Base-by-base conservation (phyloP, 2,797 vertebrate species). In the Bucorvus abyssinicus region DNA sequence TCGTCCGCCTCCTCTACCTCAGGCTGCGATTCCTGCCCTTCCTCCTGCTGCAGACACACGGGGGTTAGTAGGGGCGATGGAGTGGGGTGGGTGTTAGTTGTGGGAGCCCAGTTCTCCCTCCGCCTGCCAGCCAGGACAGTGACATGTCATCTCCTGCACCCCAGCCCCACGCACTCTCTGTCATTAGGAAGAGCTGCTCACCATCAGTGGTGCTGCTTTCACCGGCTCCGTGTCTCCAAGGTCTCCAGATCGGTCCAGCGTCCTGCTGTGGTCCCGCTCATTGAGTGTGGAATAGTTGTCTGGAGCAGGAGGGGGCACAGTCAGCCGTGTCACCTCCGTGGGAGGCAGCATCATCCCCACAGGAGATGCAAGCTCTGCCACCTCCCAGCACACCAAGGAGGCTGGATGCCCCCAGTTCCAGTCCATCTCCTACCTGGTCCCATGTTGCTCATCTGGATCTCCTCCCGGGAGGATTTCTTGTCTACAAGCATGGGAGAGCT, bases 371-470 rank as follows among this genome's bases (percentile, higher is more conserved):
- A 68, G 12, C 47, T 63, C 69, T 17, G 24, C 10, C 64, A 22
- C 5, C 36, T n/a, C 14, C 73, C 71, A 40, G 21, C 12, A 65
- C 0, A 14, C 4, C 1, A 2, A 64, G 29, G 24, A 38, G 6
- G 9, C 32, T 5, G 38, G 71, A n/a, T 1, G 30, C 23, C 10
- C 21, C 21, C 9, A 19, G 14, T 27, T 14, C 59, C 42, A 49
- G 27, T 15, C 53, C 42, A 36, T 38, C 56, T 95, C 95, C 88
- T 97, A 98, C 99, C 99, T 98, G 99, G 98, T 98, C 99, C 99
- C 97, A 99, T 95, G 97, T 98, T 99, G 96, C 99, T 99, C 98
- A 99, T 97, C 92, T 99, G 99, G 97, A 99, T 99, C 98, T 99
- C 99, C 76, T 99, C 99, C 90, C 98, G 97, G 80, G 99, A 98